Evolutionary conservation across 2,888 invertebrate genomes (phyloP).

Genomic region (Caenorhabditis sp.): DNA sequence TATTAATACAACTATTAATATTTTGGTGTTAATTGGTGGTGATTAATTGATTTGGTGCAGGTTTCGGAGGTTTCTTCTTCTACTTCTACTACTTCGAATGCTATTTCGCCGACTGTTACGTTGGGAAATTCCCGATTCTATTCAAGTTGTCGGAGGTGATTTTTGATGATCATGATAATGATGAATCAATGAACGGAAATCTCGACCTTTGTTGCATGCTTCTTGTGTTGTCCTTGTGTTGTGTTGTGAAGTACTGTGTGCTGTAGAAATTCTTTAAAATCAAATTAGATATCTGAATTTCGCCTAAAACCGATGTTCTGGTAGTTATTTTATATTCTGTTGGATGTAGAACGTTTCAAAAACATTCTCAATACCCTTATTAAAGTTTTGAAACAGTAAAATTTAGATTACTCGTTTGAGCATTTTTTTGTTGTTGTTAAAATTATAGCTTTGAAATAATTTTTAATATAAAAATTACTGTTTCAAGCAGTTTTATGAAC

Average conservation of each 20-base stretch:
- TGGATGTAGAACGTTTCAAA: too few species aligned
- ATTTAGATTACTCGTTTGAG: too few species aligned
- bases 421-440: too few species aligned
- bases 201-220: too few species aligned
- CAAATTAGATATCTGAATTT: background rate
- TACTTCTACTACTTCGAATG: background rate
- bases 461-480: too few species aligned
- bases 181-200: background rate
- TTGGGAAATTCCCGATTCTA: constrained; percentile 37
- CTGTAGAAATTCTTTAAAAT: background rate
- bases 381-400: too few species aligned
- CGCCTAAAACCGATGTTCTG: too few species aligned
- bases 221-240: background rate
- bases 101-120: background rate
- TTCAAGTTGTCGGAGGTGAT: constrained; percentile 26
- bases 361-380: too few species aligned
- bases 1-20: too few species aligned
- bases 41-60: background rate
- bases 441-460: too few species aligned
- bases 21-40: background rate
- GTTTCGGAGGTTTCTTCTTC: background rate
- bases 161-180: constrained; percentile 5
- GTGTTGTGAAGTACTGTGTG: background rate
- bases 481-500: too few species aligned
- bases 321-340: too few species aligned